phyloP scores from a whole-genome alignment of 2,113 vertebrate species.

The Barbus barbus region DNA sequence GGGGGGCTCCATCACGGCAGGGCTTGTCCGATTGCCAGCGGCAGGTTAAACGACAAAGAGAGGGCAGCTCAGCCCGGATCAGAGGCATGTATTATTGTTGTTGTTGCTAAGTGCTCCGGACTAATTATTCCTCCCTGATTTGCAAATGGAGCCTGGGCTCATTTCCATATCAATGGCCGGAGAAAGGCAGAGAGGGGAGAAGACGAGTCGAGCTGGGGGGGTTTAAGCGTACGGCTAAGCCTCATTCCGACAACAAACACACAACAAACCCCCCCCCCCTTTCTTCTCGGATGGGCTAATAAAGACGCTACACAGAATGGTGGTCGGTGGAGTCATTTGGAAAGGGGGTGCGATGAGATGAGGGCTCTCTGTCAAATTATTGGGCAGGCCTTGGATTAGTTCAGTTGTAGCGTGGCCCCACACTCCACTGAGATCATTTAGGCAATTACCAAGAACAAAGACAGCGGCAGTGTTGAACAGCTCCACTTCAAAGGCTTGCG shows the following conservation, averaged over 20 bases:
- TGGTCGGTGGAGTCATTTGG: conserved; percentile 20
- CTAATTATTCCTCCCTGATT: conserved; percentile 82
- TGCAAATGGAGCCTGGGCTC: conserved; percentile 67
- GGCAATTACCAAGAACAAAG: conserved; percentile 86
- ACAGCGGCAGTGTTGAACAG: conserved; percentile 72
- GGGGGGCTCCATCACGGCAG: too few species aligned
- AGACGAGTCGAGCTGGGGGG: conserved; percentile 15
- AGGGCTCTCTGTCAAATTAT: conserved; percentile 77
- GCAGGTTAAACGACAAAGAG: conserved; percentile 75
- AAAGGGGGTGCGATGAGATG: conserved; percentile 43
- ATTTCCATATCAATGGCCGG: conserved; percentile 77
- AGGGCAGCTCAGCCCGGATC: conserved; percentile 68
- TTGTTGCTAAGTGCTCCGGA: conserved; percentile 76
- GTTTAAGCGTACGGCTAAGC: conserved; percentile 72
- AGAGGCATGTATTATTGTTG: conserved; percentile 73
- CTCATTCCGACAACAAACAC: conserved; percentile 60
- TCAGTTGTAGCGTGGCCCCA: conserved; percentile 73
- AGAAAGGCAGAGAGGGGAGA: conserved; percentile 6
- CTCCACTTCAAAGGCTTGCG: conserved; percentile 78
- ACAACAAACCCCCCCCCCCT: conserved; percentile 29
- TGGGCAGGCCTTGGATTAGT: conserved; percentile 77
- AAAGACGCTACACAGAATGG: conserved; percentile 72
- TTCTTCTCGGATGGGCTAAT: conserved; percentile 62
- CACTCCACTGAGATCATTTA: conserved; percentile 82
- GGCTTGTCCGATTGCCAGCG: conserved; percentile 71